Base-by-base conservation (phyloP, 2,888 invertebrate species). In the Synergus japonicus region DNA sequence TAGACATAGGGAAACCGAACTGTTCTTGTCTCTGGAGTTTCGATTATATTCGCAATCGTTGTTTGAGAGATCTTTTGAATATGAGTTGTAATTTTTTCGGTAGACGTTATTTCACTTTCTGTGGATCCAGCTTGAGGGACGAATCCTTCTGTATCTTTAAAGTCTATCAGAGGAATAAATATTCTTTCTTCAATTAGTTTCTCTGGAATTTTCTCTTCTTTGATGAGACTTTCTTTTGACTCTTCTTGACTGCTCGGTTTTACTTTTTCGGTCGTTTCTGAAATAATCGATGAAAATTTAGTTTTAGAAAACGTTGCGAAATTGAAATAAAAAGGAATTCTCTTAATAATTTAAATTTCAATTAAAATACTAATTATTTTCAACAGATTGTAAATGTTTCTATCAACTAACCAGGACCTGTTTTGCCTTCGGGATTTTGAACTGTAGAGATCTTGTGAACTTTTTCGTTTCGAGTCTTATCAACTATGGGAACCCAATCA, bases 1-100 rank as follows among this genome's bases (percentile, higher is more conserved):
- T 92, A 92, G 4, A 89, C 89, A 79, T 92, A 92, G 1, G 92
- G 92, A 78, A 91, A 91, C 4, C 90, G 85, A 81, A 91, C 88
- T 2, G 89, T 81, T 41, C 86, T 85, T 29, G 81, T 77, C 15
- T 82, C 76, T 44, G 82, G 18, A 9, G 79, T 4, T 37, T 83
- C 83, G 3, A 83, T 76, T 2, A 76, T 43, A 69, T 13, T 82
- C 69, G 22, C 65, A 44, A 83, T 84, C 0, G 66, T 77, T 0
- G 83, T 65, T 13, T 86, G 81, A 0, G 90, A 88, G 58, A 90
- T 91, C 76, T 86, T 90, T 54, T 91, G 90, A 44, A 91, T 90
- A 64, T 91, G 90, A 3, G 91, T 84, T 37, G 79, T 79, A 43
- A 64, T 64, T n/a, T 82, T 82, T n/a, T 84, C 81, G 0, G 84